Evolutionary conservation across 2,797 vertebrate species (phyloP), one percentile per base, ranked within the genome.

Genomic region (Myotis daubentonii): DNA sequence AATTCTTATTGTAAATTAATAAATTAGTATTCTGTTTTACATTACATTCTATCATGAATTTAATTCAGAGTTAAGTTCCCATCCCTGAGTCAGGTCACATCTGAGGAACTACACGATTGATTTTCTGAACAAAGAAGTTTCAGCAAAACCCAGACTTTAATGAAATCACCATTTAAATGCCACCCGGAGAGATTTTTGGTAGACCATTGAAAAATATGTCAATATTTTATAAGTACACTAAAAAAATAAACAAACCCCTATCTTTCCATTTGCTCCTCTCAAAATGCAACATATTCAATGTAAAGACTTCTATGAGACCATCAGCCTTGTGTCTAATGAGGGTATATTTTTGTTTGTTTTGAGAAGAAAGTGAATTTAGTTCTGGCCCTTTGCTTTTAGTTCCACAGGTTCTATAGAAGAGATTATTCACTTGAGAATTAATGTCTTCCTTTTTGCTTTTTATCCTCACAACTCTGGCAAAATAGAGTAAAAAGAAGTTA

Each of bases 81-180:
- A 55, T 72, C 9, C 33, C 20, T 75, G 4, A 68, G 13, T 91
- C 74, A 80, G 87, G 76, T 92, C 53, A 62, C 36, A 84, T 81
- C 55, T 38, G 38, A 84, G 41, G 28, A 84, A 80, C 8, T 30
- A 66, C 44, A 55, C 22, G 82, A 28, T 53, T 94, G 28, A 75
- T 78, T 94, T 96, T 74, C 74, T 91, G 70, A n/a, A 12, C 30
- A 62, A 87, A 78, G 44, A 82, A n/a, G 16, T 71, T 78, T 86
- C 74, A 86, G 17, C 33, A 94, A 83, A 93, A 78, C 41, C 22
- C 25, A 84, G 6, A 51, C 36, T 41, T 16, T 9, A 51, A 55
- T 60, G 41, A 89, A 84, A 89, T 81, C 22, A 57, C 4, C 8
- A 28, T 53, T 66, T 68, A 87, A 79, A 76, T 44, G 5, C 9